Conservation (phyloP, 2,888 invertebrate species). For the Cetonia aurata region DNA sequence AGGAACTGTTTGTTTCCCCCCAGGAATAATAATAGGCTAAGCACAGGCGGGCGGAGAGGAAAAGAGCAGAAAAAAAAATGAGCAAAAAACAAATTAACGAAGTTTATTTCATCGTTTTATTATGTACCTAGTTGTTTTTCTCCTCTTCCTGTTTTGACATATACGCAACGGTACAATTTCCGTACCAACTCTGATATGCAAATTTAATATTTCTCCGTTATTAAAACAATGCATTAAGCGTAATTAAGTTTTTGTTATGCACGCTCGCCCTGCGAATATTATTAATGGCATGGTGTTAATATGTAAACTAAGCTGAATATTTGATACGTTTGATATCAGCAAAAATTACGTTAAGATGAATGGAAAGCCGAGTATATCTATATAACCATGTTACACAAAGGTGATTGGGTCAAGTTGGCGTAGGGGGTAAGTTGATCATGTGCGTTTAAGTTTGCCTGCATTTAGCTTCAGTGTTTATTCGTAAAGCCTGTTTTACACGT, state of each 20-base stretch:
- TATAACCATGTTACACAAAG: not conserved
- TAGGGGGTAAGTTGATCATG: too few species aligned
- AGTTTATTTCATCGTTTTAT: constrained; percentile 40
- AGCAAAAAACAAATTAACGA: constrained; percentile 31
- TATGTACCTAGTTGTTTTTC: constrained; percentile 23
- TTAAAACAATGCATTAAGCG: constrained; percentile 34
- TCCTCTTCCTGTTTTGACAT: constrained; percentile 1
- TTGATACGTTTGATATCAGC: not conserved
- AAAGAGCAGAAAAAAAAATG: constrained; percentile 10
- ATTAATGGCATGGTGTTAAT: constrained; percentile 6
- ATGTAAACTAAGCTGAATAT: constrained; percentile 19
- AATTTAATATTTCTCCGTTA: constrained; percentile 33
- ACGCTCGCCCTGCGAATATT: not conserved
- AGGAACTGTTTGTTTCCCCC: constrained; percentile 19
- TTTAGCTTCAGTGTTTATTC: too few species aligned
- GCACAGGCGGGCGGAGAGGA: not conserved
- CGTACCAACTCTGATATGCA: constrained; percentile 17
- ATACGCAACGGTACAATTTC: constrained; percentile 3
- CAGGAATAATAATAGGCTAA: constrained; percentile 27
- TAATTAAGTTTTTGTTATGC: constrained; percentile 34
- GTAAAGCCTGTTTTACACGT: too few species aligned
- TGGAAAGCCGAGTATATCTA: too few species aligned
- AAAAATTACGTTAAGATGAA: too few species aligned
- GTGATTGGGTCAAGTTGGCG: too few species aligned
- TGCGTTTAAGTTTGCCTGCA: too few species aligned